Conservation (phyloP, 2,888 invertebrate species). For the Malacosoma neustria region DNA sequence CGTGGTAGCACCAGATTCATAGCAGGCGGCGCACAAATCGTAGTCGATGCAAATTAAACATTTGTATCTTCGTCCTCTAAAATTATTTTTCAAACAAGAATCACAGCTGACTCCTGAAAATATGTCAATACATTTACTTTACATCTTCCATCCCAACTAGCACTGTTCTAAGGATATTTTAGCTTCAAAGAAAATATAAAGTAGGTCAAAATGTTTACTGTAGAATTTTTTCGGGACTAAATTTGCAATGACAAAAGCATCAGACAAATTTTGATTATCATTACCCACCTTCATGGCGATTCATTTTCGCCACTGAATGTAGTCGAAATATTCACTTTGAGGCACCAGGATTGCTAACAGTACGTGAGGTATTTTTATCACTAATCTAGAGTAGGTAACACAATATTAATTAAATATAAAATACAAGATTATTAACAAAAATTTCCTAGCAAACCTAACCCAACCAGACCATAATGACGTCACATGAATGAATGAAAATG, state of each 20-base stretch:
- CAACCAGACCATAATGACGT: conserved; percentile 81
- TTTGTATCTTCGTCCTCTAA: conserved; percentile 97
- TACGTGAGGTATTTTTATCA: conserved; percentile 68
- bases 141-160: not conserved
- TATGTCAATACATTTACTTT: conserved; percentile 40
- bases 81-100: conserved; percentile 98
- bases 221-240: conserved; percentile 32
- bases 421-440: conserved; percentile 79
- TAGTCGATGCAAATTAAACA: conserved; percentile 99
- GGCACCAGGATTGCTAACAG: conserved; percentile 65
- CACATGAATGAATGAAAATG: conserved; percentile 54
- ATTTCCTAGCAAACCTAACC: conserved; percentile 82
- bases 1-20: conserved; percentile 92
- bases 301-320: conserved; percentile 82
- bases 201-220: not conserved
- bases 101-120: conserved; percentile 98
- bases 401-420: conserved; percentile 75
- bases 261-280: conserved; percentile 74
- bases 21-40: conserved; percentile 97
- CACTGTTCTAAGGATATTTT: not conserved
- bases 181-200: not conserved
- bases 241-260: conserved; percentile 66
- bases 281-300: conserved; percentile 94
- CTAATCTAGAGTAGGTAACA: conserved; percentile 71
- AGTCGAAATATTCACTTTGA: conserved; percentile 59